Evolutionary conservation across 64 coral and sea anemone species (phyloP), one percentile per base, ranked within the genome.

Genomic region (Stichodactyla helianthus): DNA sequence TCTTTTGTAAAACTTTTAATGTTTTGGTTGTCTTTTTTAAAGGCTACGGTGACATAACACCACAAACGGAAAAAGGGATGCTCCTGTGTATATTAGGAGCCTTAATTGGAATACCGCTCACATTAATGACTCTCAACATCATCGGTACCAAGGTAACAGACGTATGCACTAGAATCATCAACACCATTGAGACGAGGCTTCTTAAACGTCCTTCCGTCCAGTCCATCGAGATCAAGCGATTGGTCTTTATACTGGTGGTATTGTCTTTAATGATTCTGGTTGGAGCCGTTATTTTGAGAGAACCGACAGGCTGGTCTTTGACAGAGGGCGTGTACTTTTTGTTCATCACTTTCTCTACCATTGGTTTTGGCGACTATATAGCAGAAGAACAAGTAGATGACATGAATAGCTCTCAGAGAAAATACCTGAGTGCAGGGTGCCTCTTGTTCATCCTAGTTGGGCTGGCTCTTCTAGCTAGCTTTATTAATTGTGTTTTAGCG

Each of bases 31-130:
- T 5, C 52, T 4, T 51, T 81, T 59, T 15, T 84, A 15, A 26
- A 84, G 82, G 82, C 17, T 84, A 84, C 20, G 82, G 82, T 5
- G 27, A 54, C 50, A 35, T 84, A 35, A 84, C 82, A 5, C 82
- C 82, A 59, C 54, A 35, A 52, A 56, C 82, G 2, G 54, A 35
- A 13, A 10, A 18, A 12, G 56, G 82, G 6, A 54, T 35, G 52
- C 15, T 59, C 17, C 56, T 84, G 53, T 56, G 20, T 10, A 58
- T 84, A 13, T 20, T 84, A 14, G 56, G 52, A 54, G 82, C 50
- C 82, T 58, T 84, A 27, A 55, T 84, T 17, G 82, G 82, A 84
- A 84, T 84, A 84, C 82, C 82, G 4, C 82, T 84, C 54, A 59
- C 56, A 11, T 20, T 84, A 27, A 7, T 84, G 44, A 84, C 53